A percentile compares a stretch with the other conserved stretches of the same genome.
Conservation (phyloP, 1,140 invertebrate species). For the Achatina immaculata region DNA sequence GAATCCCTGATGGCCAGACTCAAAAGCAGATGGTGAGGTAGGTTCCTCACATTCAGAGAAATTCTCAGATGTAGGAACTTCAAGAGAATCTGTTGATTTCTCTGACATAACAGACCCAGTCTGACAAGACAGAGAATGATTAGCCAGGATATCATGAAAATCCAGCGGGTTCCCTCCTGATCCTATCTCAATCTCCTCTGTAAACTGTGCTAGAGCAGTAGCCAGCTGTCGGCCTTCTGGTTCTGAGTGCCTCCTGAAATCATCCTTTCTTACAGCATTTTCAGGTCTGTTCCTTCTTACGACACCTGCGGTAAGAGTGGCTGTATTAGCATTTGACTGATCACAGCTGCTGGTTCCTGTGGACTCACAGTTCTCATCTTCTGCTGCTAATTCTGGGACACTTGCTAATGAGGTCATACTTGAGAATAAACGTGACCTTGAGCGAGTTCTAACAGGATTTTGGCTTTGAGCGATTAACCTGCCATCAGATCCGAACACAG, state of each 20-base stretch:
- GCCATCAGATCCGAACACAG: conserved; percentile 32
- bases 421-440: conserved; percentile 45
- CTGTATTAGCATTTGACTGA: conserved; percentile 35
- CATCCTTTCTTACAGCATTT: conserved; percentile 31
- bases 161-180: not conserved
- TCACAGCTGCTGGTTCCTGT: not conserved
- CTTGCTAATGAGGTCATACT: conserved; percentile 63
- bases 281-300: conserved; percentile 39
- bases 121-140: not conserved
- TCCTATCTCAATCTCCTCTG: conserved; percentile 37
- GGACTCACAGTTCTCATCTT: conserved; percentile 46
- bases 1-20: no score
- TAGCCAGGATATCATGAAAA: not conserved
- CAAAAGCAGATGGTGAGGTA: no score
- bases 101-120: not conserved
- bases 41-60: not conserved
- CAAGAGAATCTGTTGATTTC: not conserved
- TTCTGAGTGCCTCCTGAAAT: conserved; percentile 52
- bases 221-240: conserved; percentile 53
- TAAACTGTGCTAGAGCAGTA: conserved; percentile 39
- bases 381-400: conserved; percentile 62
- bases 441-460: conserved; percentile 30
- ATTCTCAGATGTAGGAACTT: not conserved
- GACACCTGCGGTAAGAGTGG: conserved; percentile 41
- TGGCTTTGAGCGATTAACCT: not conserved